Evolutionary conservation across 2,888 invertebrate genomes (phyloP).

Genomic region (Apamea anceps): DNA sequence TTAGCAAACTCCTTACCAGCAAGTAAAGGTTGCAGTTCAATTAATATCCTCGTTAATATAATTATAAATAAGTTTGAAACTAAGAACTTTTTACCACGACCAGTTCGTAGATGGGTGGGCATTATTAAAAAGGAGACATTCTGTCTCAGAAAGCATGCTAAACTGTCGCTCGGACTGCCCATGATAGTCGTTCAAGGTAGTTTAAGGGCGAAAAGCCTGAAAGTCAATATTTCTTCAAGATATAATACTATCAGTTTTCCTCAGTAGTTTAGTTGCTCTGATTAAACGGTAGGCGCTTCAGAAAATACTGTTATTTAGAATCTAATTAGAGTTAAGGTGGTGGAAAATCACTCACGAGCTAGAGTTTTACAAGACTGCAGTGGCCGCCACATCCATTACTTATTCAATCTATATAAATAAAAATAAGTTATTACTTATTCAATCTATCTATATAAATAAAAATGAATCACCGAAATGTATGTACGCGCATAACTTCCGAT

Average conservation of each 20-base stretch:
- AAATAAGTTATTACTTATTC: too few species aligned
- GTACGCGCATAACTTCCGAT: too few species aligned
- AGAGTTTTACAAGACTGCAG: too few species aligned
- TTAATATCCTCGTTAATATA: neutral
- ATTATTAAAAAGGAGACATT: neutral
- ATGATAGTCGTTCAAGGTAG: too few species aligned
- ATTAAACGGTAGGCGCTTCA: slow-evolving; percentile 15
- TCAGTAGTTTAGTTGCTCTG: slow-evolving; percentile 4
- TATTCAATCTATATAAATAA: too few species aligned
- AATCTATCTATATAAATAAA: too few species aligned
- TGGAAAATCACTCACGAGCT: neutral
- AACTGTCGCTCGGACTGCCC: neutral
- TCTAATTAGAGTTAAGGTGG: neutral
- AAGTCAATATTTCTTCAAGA: neutral
- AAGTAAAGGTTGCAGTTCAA: neutral
- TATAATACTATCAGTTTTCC: neutral
- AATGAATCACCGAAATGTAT: too few species aligned
- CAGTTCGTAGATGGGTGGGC: neutral
- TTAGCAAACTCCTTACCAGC: neutral
- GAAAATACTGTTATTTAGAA: neutral
- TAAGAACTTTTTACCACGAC: too few species aligned
- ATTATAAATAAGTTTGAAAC: neutral
- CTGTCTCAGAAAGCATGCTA: neutral
- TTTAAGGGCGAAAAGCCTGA: neutral
- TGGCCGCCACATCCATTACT: too few species aligned